Conservation (phyloP, 2,797 vertebrate genomes). For the Syngnathus rostellatus region DNA sequence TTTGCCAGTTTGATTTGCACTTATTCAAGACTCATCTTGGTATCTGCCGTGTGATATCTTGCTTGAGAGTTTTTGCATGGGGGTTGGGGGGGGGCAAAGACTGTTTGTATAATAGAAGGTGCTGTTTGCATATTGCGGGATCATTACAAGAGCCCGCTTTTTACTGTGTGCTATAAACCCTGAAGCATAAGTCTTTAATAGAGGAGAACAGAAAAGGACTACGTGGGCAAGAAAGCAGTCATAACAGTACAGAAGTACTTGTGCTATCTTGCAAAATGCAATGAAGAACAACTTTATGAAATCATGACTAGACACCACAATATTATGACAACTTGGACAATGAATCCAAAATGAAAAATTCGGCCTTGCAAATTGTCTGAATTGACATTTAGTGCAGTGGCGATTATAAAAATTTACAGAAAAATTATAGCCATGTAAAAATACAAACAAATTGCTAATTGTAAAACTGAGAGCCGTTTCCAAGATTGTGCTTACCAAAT, state of each 20-base stretch:
- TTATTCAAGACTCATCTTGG: conserved; percentile 4
- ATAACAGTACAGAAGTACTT: background rate
- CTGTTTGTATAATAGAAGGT: conserved; percentile 37
- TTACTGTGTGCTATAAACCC: conserved; percentile 23
- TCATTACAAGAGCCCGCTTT: conserved; percentile 39
- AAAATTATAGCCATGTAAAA: no score
- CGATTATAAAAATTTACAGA: background rate
- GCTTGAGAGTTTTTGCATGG: conserved; percentile 5
- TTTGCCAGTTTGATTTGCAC: conserved; percentile 5
- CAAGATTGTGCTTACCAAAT: background rate
- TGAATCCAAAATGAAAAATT: background rate
- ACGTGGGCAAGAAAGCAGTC: conserved; percentile 20
- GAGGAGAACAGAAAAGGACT: conserved; percentile 8
- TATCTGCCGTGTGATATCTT: conserved; percentile 6
- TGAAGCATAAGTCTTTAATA: conserved; percentile 24
- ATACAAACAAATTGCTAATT: no score
- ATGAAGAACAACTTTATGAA: background rate
- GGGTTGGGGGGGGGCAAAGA: conserved; percentile 1
- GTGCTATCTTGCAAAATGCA: background rate
- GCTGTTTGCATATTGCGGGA: conserved; percentile 39
- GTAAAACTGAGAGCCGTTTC: background rate
- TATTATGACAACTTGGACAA: background rate
- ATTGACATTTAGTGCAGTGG: background rate
- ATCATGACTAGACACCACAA: background rate
- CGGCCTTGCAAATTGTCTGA: background rate